Evolutionary conservation across 1,140 invertebrate species (phyloP), one percentile per base, ranked within the genome.

Genomic region (Patella vulgata): DNA sequence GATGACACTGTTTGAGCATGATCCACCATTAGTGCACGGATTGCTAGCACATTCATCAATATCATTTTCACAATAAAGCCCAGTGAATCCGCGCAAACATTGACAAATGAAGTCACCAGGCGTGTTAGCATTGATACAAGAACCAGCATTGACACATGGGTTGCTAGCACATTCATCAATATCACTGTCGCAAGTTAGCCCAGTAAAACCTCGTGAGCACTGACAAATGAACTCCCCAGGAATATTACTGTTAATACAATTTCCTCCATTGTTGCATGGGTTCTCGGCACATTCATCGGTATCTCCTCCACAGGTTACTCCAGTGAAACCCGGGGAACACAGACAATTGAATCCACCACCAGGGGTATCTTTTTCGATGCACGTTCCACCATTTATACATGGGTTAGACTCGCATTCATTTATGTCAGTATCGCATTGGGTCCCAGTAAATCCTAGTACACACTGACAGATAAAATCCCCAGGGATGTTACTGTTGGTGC

Each of bases 341-440:
- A 90, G 91, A 82, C 96, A 98, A 62, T 90, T 79, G 95, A 96
- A 56, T 75, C 77, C 48, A 76, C 79, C 6, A 48, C 36, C 88
- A 87, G 59, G 61, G 0, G 57, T 77, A 51, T 12, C 42, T 40
- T 56, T 46, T 36, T 83, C 81, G 31, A 74, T 25, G 57, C 81
- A 83, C 1, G 67, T 69, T n/a, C 77, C 77, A 27, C 75, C 80
- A 69, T 85, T 51, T 27, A 33, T 36, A 67, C 78, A 80, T 2
- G 78, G 78, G 0, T 17, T 21, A 0, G 68, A 63, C 9, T 43
- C 40, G 55, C 75, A 78, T 57, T 74, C 73, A 44, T 74, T 42
- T 19, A 76, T 72, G 36, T 74, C 64, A 0, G 48, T 64, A 40
- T 68, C 65, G 55, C 76, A 78, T 3, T 58, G 23, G 11, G 6